These are phyloP conservation scores for Micromys minutus DNA, from an alignment of 2,113 vertebrate species.

Conservation along the genomic window DNA sequence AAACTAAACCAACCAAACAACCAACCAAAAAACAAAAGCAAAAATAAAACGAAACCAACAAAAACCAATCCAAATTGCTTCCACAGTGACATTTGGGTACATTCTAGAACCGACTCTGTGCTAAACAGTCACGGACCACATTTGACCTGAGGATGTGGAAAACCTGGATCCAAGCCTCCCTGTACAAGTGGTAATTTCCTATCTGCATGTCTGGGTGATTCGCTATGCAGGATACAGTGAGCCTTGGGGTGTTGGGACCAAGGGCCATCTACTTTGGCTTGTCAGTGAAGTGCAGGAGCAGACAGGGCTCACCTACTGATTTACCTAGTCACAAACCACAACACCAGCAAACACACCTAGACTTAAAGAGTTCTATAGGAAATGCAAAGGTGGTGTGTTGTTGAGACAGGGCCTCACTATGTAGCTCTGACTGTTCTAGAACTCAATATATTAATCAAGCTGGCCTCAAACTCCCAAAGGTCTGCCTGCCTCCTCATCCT, in stretches of 20 bases:
- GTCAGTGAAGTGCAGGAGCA: neutral
- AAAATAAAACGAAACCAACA: neutral
- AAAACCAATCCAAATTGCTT: neutral
- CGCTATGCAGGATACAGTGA: neutral
- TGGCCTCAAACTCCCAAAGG: no score
- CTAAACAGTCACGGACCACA: neutral
- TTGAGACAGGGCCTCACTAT: neutral
- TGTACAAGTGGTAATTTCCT: neutral
- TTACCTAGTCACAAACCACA: slow-evolving; percentile 30
- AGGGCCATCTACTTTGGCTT: neutral
- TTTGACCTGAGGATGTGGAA: slow-evolving; percentile 26
- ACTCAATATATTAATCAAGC: neutral
- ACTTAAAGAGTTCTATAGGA: neutral
- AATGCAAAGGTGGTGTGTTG: neutral
- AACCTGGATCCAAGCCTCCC: neutral
- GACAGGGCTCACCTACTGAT: neutral
- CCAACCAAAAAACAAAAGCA: neutral
- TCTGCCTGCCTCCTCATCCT: neutral
- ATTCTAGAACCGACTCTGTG: neutral
- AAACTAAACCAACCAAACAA: neutral
- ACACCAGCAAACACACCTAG: neutral
- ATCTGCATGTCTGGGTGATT: neutral
- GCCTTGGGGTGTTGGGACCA: neutral
- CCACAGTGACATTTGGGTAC: neutral
- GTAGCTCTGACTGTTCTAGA: neutral